Evolutionary conservation across 1,140 invertebrate genomes (phyloP), one percentile per base, ranked within the genome.

Genomic region (Drosophila gunungcola): DNA sequence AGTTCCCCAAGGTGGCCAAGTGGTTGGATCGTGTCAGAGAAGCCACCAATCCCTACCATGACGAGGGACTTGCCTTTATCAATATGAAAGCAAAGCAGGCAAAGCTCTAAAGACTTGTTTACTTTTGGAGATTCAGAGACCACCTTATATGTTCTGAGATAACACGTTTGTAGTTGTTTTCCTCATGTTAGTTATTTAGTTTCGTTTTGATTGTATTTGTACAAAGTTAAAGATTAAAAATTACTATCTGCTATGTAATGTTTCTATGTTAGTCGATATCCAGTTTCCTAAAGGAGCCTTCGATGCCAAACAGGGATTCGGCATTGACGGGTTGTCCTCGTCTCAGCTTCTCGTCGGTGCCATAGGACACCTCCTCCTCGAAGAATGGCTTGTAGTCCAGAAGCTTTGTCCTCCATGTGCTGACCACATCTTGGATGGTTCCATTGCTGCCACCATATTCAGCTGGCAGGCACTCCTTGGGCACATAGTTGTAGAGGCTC

Each of bases 11-110:
- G 43, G 70, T 96, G 3, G 88, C 93, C 39, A 93, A 92, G 2
- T 97, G 95, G 95, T 89, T 96, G 76, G 93, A 95, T n/a, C 93
- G 93, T 67, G 95, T 97, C 0, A 91, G 92, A 58, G 75, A 93
- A 4, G 92, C 94, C 43, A 84, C 94, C 0, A 93, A 94, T 62
- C 95, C 96, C 2, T 90, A 94, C 74, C 96, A 96, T 90, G 94
- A 95, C 67, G 94, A 96, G 68, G 95, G 94, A 78, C 56, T 82
- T 12, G 56, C 55, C 6, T 91, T 75, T 51, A 55, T 78, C 0
- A 36, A 74, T 42, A 51, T 74, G 9, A 89, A 80, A 39, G 45
- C 72, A 9, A 65, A 76, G 13, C 62, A 77, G 34, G 10, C 74
- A 4, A 86, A 85, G 42, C 32, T 82, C 3, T 86, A 16, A 70